A percentile compares a stretch with the other conserved stretches of the same genome.
phyloP scores from a whole-genome alignment of 2,888 invertebrate species.

The Eupsilia transversa region DNA sequence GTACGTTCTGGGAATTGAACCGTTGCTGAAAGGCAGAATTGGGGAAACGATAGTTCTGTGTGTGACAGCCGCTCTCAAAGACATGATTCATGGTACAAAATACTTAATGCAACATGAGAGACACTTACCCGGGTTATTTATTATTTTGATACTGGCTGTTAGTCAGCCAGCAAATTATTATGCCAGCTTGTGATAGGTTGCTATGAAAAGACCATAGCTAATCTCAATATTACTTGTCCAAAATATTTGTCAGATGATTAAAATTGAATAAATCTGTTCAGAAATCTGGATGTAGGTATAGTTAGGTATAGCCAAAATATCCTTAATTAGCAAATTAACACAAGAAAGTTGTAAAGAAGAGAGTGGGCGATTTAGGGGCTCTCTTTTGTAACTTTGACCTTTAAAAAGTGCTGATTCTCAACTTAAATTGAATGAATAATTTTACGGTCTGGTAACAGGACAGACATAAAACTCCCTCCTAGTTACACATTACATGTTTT shows the following conservation, averaged over 20 bases:
- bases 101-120: neutral
- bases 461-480: slow-evolving; percentile 5
- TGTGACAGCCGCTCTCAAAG: slow-evolving; percentile 37
- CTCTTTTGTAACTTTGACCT: neutral
- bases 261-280: neutral
- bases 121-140: slow-evolving; percentile 14
- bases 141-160: neutral
- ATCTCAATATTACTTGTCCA: neutral
- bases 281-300: neutral
- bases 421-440: neutral
- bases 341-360: neutral
- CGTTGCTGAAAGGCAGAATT: slow-evolving; percentile 9
- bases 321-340: neutral
- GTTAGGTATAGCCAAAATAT: neutral
- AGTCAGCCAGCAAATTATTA: neutral
- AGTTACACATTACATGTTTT: slow-evolving; percentile 22
- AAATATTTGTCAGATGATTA: neutral
- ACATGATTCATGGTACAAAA: slow-evolving; percentile 28
- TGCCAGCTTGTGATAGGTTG: neutral
- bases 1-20: slow-evolving; percentile 13
- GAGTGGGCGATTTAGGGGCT: neutral
- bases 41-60: slow-evolving; percentile 14
- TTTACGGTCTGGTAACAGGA: neutral
- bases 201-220: no score
- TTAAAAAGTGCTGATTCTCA: neutral